Evolutionary conservation across 2,888 invertebrate genomes (phyloP).

Genomic region (Mermis nigrescens): DNA sequence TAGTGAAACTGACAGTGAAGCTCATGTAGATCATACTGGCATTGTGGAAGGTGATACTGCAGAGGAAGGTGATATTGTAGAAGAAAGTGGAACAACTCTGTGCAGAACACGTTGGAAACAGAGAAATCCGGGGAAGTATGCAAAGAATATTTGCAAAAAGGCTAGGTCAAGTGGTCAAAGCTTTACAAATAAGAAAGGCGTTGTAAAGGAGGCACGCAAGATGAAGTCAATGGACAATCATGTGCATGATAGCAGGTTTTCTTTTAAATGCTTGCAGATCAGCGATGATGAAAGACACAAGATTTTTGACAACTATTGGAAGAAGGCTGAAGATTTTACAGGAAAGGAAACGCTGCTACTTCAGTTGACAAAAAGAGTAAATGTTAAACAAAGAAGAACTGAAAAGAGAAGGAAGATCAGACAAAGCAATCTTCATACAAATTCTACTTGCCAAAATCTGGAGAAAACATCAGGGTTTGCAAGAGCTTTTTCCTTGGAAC

Average conservation of each 20-base stretch:
- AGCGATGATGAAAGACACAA: not conserved
- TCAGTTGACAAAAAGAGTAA: not conserved
- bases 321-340: not conserved
- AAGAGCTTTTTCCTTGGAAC: not conserved
- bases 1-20: not conserved
- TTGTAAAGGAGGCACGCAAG: not conserved
- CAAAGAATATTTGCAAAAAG: not conserved
- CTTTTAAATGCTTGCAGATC: not conserved
- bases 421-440: not conserved
- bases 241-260: not conserved
- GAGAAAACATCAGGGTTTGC: not conserved
- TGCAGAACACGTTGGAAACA: not conserved
- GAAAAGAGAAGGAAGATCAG: not conserved
- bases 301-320: not conserved
- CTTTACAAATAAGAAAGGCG: not conserved
- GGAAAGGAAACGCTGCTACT: not conserved
- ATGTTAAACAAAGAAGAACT: not conserved
- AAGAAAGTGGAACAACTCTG: not conserved
- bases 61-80: not conserved
- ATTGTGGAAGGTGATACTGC: not conserved
- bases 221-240: not conserved
- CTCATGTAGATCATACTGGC: not conserved
- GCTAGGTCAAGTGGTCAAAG: not conserved
- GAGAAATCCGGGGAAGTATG: not conserved
- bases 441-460: not conserved